phyloP scores from a whole-genome alignment of 2,888 invertebrate genomes.

The Lobophora halterata region DNA sequence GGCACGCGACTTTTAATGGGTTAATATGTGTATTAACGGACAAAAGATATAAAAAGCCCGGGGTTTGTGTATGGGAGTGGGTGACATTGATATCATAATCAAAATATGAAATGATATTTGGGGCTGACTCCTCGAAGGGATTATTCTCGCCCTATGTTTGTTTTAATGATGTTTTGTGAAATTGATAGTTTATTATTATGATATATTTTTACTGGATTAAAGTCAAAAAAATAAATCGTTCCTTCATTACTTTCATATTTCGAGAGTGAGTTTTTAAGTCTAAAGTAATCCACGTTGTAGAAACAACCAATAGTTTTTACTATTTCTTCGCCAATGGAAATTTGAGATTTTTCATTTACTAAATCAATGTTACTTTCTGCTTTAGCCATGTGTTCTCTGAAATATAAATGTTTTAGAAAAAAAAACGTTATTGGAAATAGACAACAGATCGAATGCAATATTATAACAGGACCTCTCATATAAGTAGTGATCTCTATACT shows the following conservation, averaged over 20 bases:
- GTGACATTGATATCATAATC: slow-evolving; percentile 78
- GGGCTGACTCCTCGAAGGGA: slow-evolving; percentile 55
- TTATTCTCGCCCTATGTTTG: slow-evolving; percentile 51
- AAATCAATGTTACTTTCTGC: no score
- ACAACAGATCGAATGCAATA: no score
- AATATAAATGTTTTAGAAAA: slow-evolving; percentile 14
- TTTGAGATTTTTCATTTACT: no score
- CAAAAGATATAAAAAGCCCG: slow-evolving; percentile 66
- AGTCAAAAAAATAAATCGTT: no score
- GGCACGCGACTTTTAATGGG: slow-evolving; percentile 76
- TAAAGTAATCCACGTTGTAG: no score
- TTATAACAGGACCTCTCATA: no score
- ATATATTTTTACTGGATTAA: slow-evolving; percentile 19
- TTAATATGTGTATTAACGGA: slow-evolving; percentile 77
- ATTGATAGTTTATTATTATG: slow-evolving; percentile 48
- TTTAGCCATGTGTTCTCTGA: no score
- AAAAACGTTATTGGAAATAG: slow-evolving; percentile 6
- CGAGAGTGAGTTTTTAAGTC: no score
- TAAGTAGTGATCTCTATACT: no score
- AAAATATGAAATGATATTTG: slow-evolving; percentile 77
- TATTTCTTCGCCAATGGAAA: no score
- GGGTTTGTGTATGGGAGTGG: slow-evolving; percentile 38
- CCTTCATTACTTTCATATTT: no score
- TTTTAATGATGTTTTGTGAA: slow-evolving; percentile 61
- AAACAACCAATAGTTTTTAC: no score